These are phyloP conservation scores for Silurus meridionalis DNA, from an alignment of 2,113 vertebrate genomes.

Conservation along the genomic window DNA sequence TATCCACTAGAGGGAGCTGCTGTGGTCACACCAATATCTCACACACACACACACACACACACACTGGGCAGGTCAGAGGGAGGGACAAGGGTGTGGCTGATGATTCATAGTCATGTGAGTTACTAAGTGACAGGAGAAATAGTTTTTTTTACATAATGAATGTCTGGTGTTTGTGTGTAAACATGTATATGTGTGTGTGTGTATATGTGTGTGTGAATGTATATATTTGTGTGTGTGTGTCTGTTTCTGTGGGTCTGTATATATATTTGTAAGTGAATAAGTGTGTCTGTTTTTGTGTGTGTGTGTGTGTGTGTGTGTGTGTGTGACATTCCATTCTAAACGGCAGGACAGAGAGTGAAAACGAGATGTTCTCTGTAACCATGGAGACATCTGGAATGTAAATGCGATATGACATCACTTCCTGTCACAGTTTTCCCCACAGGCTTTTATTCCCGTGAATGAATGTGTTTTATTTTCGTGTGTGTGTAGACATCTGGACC, in stretches of 20 bases:
- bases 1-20: too few species aligned
- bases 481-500: too few species aligned
- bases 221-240: too few species aligned
- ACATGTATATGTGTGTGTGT: not conserved
- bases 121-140: slow-evolving; percentile 1
- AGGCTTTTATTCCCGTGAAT: not conserved
- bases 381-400: not conserved
- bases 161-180: not conserved
- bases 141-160: slow-evolving; percentile 27
- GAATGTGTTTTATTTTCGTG: not conserved
- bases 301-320: not conserved
- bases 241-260: too few species aligned
- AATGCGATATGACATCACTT: not conserved
- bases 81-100: not conserved
- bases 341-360: not conserved
- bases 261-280: too few species aligned
- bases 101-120: slow-evolving; percentile 18
- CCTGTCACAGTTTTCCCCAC: not conserved
- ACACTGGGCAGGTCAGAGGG: not conserved
- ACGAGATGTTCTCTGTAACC: not conserved
- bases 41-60: not conserved
- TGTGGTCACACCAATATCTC: too few species aligned
- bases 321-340: not conserved
- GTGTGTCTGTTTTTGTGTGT: not conserved
- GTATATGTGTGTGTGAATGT: not conserved